These are phyloP conservation scores for Galeopsomyia nigrocyanea DNA, from an alignment of 2,888 invertebrate species.

Conservation along the genomic window DNA sequence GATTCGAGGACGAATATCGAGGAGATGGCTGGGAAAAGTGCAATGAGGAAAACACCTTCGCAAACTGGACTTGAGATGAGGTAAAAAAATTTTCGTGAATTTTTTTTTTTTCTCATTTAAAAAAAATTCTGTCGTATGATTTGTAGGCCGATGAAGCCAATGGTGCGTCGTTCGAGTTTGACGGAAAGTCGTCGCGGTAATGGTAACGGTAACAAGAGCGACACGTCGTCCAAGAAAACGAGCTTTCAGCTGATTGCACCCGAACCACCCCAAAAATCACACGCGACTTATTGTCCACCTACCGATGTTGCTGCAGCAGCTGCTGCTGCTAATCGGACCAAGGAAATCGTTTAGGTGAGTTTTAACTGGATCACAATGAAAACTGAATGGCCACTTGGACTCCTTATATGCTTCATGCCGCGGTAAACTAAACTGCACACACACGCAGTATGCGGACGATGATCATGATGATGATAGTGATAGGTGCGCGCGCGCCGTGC, in stretches of 20 bases:
- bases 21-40: constrained; percentile 28
- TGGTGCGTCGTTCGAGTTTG: constrained; percentile 31
- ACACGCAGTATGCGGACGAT: background rate
- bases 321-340: constrained; percentile 4
- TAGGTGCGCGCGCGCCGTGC: too few species aligned
- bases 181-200: background rate
- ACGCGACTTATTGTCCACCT: background rate
- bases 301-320: background rate
- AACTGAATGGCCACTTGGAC: constrained; percentile 3
- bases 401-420: background rate
- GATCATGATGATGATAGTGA: background rate
- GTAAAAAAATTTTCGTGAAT: constrained; percentile 47
- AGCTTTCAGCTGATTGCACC: constrained; percentile 37
- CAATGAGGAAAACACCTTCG: constrained; percentile 57
- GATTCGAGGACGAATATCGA: constrained; percentile 51
- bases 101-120: too few species aligned
- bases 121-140: too few species aligned
- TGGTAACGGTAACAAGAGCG: background rate
- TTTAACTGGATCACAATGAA: constrained; percentile 1
- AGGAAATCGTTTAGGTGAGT: constrained; percentile 40
- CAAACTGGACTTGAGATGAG: constrained; percentile 58
- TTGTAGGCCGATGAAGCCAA: constrained; percentile 18
- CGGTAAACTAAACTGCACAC: background rate
- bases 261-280: constrained; percentile 9
- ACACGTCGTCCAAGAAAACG: constrained; percentile 51